Evolutionary conservation across 2,113 vertebrate species (phyloP).

Genomic region (Leucopsar rothschildi): DNA sequence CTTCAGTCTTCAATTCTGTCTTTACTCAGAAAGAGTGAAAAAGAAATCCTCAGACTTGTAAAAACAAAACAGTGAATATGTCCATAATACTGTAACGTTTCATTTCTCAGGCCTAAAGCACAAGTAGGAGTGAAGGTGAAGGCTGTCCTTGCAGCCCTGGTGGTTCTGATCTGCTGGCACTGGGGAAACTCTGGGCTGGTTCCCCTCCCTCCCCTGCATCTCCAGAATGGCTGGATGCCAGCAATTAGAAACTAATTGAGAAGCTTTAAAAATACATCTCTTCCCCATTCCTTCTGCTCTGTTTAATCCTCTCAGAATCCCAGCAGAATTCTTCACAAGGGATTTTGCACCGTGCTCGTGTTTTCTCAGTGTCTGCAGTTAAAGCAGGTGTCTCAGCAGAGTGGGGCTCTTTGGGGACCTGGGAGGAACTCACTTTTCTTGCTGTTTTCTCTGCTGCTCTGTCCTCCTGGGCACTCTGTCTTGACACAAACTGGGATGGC

Average conservation of each 20-base stretch:
- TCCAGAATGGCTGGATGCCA: background rate
- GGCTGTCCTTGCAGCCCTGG: background rate
- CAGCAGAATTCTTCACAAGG: background rate
- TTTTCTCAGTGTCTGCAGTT: background rate
- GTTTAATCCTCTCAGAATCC: conserved; percentile 1
- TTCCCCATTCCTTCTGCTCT: conserved; percentile 41
- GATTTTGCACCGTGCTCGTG: background rate
- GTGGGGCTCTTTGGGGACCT: background rate
- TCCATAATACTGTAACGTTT: background rate
- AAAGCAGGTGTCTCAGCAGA: background rate
- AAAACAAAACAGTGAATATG: background rate
- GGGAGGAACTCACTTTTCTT: background rate
- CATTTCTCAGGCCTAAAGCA: background rate
- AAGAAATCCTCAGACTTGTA: background rate
- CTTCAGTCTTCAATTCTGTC: background rate
- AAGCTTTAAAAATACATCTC: conserved; percentile 33
- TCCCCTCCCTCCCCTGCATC: background rate
- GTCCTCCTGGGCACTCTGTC: background rate
- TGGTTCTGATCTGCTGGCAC: background rate
- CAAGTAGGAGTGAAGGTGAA: background rate
- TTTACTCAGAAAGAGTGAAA: background rate
- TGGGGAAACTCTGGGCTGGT: background rate
- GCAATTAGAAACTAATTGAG: conserved; percentile 37
- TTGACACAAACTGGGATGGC: background rate
- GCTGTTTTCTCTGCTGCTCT: background rate